Evolutionary conservation across 1,140 invertebrate genomes (phyloP), one percentile per base, ranked within the genome.

Genomic region (Phortica variegata): DNA sequence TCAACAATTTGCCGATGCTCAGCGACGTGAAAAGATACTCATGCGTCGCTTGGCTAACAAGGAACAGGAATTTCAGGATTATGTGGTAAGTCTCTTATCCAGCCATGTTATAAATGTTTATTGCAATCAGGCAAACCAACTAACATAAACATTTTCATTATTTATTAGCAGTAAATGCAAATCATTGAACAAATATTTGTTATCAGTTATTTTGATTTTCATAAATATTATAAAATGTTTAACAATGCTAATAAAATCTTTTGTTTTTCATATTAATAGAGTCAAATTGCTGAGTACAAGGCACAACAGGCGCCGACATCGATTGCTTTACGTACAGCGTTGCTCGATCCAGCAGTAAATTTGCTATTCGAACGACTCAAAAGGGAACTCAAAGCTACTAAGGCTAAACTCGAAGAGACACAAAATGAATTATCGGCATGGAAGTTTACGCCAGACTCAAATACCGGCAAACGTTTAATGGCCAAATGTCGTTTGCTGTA

Each of bases 381-480:
- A 55, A 89, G 93, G 77, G 95, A 98, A 79, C 79, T 98, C 48
- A 87, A 91, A 45, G 85, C 87, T 32, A 90, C 90, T 8, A 93
- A 92, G 78, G 87, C 90, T 32, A 90, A 91, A 78, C 81, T 97
- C 47, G 94, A 98, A 78, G 94, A 98, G 80, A 97, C 93, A 18
- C 95, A 98, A 79, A 97, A 95, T 79, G 95, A 98, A 83, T 80
- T 98, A 18, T 91, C 90, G 50, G 95, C 95, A 1, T 98, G 95
- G 95, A 98, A 98, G 79, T 98, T 98, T 75, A 98, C 95, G 15
- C 93, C 95, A 21, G 95, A 98, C 79, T 97, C 93, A 52, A 93
- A 97, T 81, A 97, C 94, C 29, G 95, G 95, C 15, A 98, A 98
- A 79, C 86, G 95, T 53, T 80, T 99, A 47, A 98, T 99, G 95